Evolutionary conservation across 2,797 vertebrate genomes (phyloP).

Genomic region (Poliocrania exsul): DNA sequence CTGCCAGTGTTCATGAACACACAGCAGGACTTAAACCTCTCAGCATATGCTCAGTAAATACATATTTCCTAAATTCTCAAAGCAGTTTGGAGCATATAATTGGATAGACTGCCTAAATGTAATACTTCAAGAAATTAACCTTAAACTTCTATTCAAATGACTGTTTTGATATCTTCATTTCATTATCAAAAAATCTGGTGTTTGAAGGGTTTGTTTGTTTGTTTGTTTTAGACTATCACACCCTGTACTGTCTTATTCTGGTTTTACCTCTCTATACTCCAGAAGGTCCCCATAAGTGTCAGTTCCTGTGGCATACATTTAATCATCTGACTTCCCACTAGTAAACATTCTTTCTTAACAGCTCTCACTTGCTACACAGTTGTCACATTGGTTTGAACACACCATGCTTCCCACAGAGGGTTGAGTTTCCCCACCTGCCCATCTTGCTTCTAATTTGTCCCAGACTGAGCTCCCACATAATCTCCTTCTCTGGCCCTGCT

Average conservation of each 20-base stretch:
- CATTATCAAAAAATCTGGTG: neutral
- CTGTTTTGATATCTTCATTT: neutral
- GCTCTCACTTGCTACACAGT: fast-evolving
- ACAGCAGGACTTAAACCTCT: neutral
- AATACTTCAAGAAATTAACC: neutral
- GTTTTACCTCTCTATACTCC: neutral
- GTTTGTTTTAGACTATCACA: neutral
- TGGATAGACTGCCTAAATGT: neutral
- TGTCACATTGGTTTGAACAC: neutral
- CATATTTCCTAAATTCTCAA: neutral
- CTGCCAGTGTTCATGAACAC: neutral
- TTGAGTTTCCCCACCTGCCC: neutral
- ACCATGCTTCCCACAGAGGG: neutral
- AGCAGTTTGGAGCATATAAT: neutral
- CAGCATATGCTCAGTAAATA: neutral
- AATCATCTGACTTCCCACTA: neutral
- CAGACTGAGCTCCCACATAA: neutral
- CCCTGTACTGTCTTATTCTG: neutral
- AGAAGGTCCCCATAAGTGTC: neutral
- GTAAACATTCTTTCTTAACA: neutral
- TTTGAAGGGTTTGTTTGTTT: neutral
- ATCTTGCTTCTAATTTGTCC: too few species aligned
- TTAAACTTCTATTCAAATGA: neutral
- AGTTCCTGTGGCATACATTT: neutral
- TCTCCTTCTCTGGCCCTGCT: neutral